These are phyloP conservation scores for Garra rufa DNA, from an alignment of 2,113 vertebrate genomes.

Conservation along the genomic window DNA sequence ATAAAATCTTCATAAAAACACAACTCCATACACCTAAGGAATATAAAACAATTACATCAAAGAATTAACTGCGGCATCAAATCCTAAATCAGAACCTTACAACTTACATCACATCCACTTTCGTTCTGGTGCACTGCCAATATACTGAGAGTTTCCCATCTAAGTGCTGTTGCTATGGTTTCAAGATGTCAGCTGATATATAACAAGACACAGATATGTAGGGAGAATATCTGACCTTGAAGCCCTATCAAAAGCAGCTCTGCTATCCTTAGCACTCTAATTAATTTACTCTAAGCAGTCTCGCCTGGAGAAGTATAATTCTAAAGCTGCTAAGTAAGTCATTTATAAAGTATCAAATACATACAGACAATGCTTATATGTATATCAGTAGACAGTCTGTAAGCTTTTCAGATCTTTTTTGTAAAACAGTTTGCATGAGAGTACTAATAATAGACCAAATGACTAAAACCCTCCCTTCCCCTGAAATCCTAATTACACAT, in stretches of 20 bases:
- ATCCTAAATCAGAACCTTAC: background rate
- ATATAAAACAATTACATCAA: background rate
- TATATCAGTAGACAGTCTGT: background rate
- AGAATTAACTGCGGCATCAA: background rate
- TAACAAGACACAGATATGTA: conserved; percentile 15
- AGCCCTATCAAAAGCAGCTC: conserved; percentile 1
- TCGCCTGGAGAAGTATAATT: background rate
- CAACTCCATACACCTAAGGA: background rate
- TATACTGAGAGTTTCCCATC: conserved; percentile 12
- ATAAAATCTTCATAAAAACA: background rate
- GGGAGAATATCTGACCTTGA: conserved; percentile 19
- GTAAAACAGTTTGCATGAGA: background rate
- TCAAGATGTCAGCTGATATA: background rate
- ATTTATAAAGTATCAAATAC: background rate
- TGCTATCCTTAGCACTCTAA: background rate
- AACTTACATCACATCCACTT: background rate
- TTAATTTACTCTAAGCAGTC: background rate
- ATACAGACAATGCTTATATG: background rate
- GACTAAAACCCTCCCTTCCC: background rate
- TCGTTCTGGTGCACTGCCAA: background rate
- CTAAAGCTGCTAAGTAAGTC: background rate
- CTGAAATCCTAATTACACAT: conserved; percentile 53
- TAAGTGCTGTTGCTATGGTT: conserved; percentile 45
- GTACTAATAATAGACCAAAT: conserved; percentile 48
- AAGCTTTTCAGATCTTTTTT: background rate